phyloP scores from a whole-genome alignment of 2,113 vertebrate species.

The Poecile atricapillus region DNA sequence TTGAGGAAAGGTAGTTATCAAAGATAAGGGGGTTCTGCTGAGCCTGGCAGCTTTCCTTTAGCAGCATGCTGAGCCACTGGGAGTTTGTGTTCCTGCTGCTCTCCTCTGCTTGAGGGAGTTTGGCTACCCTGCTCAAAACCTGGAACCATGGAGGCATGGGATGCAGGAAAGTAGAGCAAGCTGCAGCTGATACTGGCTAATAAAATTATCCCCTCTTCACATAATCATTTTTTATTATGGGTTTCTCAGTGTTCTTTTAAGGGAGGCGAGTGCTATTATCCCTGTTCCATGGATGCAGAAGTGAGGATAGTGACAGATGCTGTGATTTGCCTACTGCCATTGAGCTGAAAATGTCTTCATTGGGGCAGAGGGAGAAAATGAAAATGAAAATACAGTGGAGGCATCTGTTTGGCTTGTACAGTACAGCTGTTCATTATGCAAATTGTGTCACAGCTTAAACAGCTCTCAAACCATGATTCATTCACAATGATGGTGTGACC shows the following conservation, averaged over 20 bases:
- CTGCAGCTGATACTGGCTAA: neutral
- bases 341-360: neutral
- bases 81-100: neutral
- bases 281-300: neutral
- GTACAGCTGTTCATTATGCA: slow-evolving; percentile 9
- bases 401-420: neutral
- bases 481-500: neutral
- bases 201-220: neutral
- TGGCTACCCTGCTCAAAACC: neutral
- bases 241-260: neutral
- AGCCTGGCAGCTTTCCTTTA: neutral
- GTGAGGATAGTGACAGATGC: neutral
- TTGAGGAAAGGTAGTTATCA: neutral
- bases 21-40: neutral
- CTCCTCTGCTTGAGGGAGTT: neutral
- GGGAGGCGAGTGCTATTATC: neutral
- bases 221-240: neutral
- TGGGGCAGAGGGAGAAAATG: neutral
- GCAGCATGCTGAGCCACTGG: neutral
- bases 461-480: neutral
- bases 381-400: neutral
- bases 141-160: neutral
- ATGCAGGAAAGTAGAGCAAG: neutral
- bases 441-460: neutral
- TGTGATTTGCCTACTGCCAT: neutral